Conservation (phyloP, 2,797 vertebrate genomes). For the Lepilemur ruficaudatus region DNA sequence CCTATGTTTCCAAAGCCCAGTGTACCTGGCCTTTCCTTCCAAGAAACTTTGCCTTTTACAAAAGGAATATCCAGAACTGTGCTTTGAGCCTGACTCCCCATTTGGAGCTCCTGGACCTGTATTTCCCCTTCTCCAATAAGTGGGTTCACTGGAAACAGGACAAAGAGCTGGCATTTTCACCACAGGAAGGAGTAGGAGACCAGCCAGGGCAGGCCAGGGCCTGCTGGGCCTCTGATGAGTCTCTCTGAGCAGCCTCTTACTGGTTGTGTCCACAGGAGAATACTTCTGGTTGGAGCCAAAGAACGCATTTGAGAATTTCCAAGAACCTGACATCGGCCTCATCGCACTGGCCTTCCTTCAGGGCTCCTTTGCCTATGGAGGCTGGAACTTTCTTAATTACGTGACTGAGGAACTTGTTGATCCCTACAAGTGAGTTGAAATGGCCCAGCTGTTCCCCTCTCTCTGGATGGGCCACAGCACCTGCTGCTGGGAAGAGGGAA, state of each 20-base stretch:
- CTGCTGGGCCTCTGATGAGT: not conserved
- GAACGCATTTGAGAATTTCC: slow-evolving; percentile 93
- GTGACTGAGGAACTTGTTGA: slow-evolving; percentile 96
- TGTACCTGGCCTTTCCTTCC: not conserved
- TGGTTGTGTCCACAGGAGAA: slow-evolving; percentile 84
- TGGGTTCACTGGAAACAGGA: not conserved
- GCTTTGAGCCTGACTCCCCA: not conserved
- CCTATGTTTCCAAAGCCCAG: not conserved
- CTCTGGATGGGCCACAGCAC: not conserved
- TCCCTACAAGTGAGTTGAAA: slow-evolving; percentile 91
- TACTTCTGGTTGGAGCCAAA: slow-evolving; percentile 95
- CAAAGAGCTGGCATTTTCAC: not conserved
- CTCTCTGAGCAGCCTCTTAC: slow-evolving; percentile 29
- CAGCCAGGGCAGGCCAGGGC: not conserved
- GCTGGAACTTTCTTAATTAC: slow-evolving; percentile 98
- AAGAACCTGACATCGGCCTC: slow-evolving; percentile 91
- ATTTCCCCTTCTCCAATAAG: not conserved
- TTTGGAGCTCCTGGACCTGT: not conserved
- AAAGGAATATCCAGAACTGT: not conserved
- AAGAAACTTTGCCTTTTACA: not conserved
- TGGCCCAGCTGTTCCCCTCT: not conserved
- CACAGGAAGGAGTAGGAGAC: not conserved
- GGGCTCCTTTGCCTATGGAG: slow-evolving; percentile 95
- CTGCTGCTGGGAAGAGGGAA: not conserved
- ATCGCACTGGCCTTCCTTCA: slow-evolving; percentile 95